A percentile compares a stretch with the other conserved stretches of the same genome.
Evolutionary conservation across 1,140 invertebrate genomes (phyloP).

Genomic region (Sitodiplosis mosellana): DNA sequence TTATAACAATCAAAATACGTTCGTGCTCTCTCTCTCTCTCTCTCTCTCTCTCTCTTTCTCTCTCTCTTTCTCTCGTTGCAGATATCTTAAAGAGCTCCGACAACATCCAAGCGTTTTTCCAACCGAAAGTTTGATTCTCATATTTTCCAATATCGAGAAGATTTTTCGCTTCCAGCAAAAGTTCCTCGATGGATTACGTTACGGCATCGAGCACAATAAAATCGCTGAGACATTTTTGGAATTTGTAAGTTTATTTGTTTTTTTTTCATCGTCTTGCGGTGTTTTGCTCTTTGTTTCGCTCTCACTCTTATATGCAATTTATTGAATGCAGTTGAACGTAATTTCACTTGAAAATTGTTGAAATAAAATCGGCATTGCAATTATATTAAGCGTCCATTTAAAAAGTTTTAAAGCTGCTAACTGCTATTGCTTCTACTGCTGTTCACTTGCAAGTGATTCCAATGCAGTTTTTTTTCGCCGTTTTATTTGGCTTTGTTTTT

Average conservation of each 20-base stretch:
- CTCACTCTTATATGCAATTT: background rate
- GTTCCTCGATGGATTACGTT: constrained; percentile 17
- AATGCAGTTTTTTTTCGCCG: too few relatives aligned
- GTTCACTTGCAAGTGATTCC: too few relatives aligned
- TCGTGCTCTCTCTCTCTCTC: too few relatives aligned
- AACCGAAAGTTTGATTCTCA: constrained; percentile 19
- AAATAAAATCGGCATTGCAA: background rate
- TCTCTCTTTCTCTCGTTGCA: constrained; percentile 5
- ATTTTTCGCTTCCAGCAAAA: constrained; percentile 21
- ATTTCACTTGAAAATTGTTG: background rate
- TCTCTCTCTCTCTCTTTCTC: too few relatives aligned
- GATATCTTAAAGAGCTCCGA: constrained; percentile 22
- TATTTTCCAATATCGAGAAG: constrained; percentile 21
- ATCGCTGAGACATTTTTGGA: constrained; percentile 23
- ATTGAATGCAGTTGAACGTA: too few relatives aligned
- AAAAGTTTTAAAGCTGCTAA: background rate
- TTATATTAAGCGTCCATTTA: background rate
- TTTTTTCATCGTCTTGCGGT: too few relatives aligned
- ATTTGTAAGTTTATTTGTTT: constrained; percentile 16
- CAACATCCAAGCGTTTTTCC: constrained; percentile 24
- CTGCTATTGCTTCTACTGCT: too few relatives aligned
- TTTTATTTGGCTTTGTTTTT: too few relatives aligned
- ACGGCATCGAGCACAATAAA: constrained; percentile 20
- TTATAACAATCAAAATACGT: background rate
- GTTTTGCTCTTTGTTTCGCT: too few relatives aligned